Conservation (phyloP, 2,888 invertebrate species). For the Stenodema calcarata region DNA sequence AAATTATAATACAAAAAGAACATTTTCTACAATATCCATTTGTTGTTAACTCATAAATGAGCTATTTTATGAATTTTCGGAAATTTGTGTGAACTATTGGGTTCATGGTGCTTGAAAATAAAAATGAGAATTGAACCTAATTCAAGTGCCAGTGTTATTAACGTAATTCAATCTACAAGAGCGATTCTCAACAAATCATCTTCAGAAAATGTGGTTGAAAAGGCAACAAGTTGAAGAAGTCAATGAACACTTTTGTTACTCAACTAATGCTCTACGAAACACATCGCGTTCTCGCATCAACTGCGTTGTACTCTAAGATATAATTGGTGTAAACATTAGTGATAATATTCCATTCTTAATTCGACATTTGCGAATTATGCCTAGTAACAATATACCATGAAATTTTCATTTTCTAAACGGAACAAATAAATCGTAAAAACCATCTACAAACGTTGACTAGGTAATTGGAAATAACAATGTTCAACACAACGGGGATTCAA, state of each 20-base stretch:
- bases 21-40: no score
- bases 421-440: background rate
- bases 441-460: constrained; percentile 35
- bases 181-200: background rate
- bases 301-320: background rate
- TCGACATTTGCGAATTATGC: background rate
- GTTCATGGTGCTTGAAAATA: no score
- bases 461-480: constrained; percentile 12
- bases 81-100: no score
- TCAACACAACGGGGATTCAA: background rate
- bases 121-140: no score
- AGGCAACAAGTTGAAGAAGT: background rate
- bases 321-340: background rate
- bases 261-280: background rate
- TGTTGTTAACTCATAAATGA: no score
- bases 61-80: no score
- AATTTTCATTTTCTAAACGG: background rate
- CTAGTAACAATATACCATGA: background rate
- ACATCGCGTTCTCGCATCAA: background rate
- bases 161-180: background rate
- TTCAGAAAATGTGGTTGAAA: background rate
- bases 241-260: background rate
- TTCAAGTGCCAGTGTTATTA: background rate
- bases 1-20: no score
- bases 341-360: background rate